Evolutionary conservation across 2,113 vertebrate genomes (phyloP).

Genomic region (Ctenomys sociabilis): DNA sequence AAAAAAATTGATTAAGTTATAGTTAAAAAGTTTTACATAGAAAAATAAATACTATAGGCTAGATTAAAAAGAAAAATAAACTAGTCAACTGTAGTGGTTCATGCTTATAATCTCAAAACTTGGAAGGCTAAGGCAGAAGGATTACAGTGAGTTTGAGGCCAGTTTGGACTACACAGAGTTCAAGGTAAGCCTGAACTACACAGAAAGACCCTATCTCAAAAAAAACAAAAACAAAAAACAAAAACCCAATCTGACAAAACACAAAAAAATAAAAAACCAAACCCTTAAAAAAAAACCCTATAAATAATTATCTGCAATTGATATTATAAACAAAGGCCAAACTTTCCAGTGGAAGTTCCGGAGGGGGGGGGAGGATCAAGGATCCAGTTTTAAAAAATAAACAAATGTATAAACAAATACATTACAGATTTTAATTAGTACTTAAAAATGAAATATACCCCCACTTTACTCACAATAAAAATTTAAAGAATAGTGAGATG

Average conservation of each 20-base stretch:
- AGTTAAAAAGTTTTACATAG: background rate
- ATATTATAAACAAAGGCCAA: background rate
- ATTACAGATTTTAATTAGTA: conserved; percentile 19
- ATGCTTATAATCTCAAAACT: background rate
- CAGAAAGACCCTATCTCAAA: background rate
- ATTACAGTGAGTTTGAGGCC: background rate
- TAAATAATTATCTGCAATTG: conserved; percentile 3
- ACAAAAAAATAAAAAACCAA: background rate
- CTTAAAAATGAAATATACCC: background rate
- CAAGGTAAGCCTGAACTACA: background rate
- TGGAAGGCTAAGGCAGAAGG: background rate
- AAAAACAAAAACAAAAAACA: background rate
- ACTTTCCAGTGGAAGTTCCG: background rate
- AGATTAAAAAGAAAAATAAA: conserved; percentile 16
- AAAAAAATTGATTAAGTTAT: background rate
- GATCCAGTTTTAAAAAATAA: background rate
- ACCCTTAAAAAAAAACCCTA: background rate
- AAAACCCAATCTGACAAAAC: background rate
- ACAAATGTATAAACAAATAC: background rate
- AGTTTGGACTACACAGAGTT: background rate
- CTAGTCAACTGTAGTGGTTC: background rate
- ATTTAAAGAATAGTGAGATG: background rate
- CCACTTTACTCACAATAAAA: background rate
- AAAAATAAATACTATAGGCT: background rate
- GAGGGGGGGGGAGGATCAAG: background rate